Evolutionary conservation across 2,888 invertebrate species (phyloP), one percentile per base, ranked within the genome.

Genomic region (Cistogaster globosa): DNA sequence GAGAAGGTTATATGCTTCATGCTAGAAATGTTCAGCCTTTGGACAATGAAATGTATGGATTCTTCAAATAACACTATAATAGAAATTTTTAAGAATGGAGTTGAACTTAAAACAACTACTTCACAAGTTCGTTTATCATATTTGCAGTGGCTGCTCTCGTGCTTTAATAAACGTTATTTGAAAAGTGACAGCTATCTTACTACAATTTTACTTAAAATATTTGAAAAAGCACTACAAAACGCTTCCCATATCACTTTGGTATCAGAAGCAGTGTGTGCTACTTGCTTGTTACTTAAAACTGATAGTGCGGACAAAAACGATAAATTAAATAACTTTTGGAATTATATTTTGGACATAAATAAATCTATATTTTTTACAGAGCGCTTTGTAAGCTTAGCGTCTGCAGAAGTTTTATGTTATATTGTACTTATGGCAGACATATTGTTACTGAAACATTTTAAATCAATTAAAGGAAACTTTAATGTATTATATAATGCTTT

Each of bases 1-100:
- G 98, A 99, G 92, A 97, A 97, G 90, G 98, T 97, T 0, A 93
- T 98, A 72, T 95, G 96, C 86, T 95, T 95, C 88, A 96, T 97
- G 9, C 93, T 98, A 32, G 96, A 97, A 89, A 96, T 96, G 95
- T 94, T 98, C 92, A 94, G 95, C 9, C 91, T 95, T 32, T 98
- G 98, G 98, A 95, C 96, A 68, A 90, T 92, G 18, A 95, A 95
- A 90, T 95, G 96, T 86, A 93, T 93, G 1, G 94, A 93, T n/a
- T 94, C 94, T 84, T 93, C 96, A 48, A 96, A 96, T 1, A 94
- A 94, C 83, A 94, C 93, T 87, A 93, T 97, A 12, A 92, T 96
- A 0, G 95, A 95, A 55, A 93, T 94, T 76, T 95, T 96, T 88
- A 95, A 95, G 95, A 97, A 96, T 92, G 97, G 96, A 51, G 92